Evolutionary conservation across 2,888 invertebrate species (phyloP).

Genomic region (Acronicta aceris): DNA sequence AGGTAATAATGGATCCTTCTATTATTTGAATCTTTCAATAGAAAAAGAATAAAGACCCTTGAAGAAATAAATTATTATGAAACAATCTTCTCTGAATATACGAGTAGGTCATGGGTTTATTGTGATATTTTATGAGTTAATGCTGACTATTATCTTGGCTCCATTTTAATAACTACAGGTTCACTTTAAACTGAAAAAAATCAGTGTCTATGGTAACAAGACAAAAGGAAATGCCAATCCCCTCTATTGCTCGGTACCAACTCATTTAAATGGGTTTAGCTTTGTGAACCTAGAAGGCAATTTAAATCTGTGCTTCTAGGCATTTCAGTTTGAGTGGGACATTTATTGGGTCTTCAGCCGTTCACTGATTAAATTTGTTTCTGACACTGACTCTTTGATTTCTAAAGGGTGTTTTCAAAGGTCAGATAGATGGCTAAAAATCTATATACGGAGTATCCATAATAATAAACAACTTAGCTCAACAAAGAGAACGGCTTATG

Average conservation of each 20-base stretch:
- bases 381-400: conserved; percentile 6
- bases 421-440: background rate
- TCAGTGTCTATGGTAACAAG: conserved; percentile 3
- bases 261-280: conserved; percentile 34
- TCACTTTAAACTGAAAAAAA: conserved; percentile 4
- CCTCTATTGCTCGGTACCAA: conserved; percentile 21
- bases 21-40: too few relatives aligned
- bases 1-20: too few relatives aligned
- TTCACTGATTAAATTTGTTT: conserved; percentile 27
- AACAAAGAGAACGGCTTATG: too few relatives aligned
- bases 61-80: too few relatives aligned
- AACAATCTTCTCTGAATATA: too few relatives aligned
- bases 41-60: too few relatives aligned
- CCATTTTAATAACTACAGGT: background rate
- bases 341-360: conserved; percentile 40
- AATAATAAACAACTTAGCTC: too few relatives aligned
- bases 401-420: background rate
- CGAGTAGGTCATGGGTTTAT: too few relatives aligned
- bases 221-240: conserved; percentile 25
- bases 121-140: too few relatives aligned
- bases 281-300: conserved; percentile 33
- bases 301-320: conserved; percentile 38
- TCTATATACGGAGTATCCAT: background rate
- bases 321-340: conserved; percentile 23
- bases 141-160: too few relatives aligned